Evolutionary conservation across 2,888 invertebrate genomes (phyloP).

Genomic region (Caenorhabditis sp.): DNA sequence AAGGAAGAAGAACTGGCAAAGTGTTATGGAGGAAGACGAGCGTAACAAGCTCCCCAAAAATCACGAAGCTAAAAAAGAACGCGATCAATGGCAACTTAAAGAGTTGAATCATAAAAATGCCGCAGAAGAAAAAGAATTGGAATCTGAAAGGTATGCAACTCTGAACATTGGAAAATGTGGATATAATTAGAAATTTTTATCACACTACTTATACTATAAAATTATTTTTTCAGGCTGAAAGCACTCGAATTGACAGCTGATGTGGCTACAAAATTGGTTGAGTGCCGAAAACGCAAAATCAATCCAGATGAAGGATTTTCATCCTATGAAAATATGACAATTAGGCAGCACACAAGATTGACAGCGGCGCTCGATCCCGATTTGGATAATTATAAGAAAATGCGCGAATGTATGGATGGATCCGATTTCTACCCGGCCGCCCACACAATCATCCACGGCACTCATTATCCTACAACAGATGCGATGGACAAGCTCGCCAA

Average conservation of each 20-base stretch:
- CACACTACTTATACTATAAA: neutral
- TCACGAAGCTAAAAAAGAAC: constrained; percentile 87
- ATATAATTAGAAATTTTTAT: too few relatives aligned
- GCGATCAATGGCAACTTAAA: constrained; percentile 90
- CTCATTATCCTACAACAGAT: constrained; percentile 85
- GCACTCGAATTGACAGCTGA: constrained; percentile 77
- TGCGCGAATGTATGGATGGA: constrained; percentile 76
- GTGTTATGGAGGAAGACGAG: constrained; percentile 89
- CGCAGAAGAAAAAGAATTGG: constrained; percentile 72
- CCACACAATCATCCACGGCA: constrained; percentile 85
- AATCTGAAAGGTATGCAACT: constrained; percentile 74
- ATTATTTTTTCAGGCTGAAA: constrained; percentile 78
- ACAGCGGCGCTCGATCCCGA: constrained; percentile 78
- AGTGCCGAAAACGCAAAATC: constrained; percentile 77
- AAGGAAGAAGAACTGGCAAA: constrained; percentile 73
- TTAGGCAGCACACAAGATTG: constrained; percentile 86
- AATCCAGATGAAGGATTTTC: constrained; percentile 95
- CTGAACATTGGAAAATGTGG: neutral
- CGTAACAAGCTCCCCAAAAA: constrained; percentile 89
- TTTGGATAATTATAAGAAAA: constrained; percentile 63
- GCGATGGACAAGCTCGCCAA: constrained; percentile 91
- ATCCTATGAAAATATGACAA: constrained; percentile 76
- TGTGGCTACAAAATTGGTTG: constrained; percentile 64
- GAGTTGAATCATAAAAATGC: constrained; percentile 85
- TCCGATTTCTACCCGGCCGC: constrained; percentile 92